Base-by-base conservation (phyloP, 2,113 vertebrate species). In the Nymphicus hollandicus region DNA sequence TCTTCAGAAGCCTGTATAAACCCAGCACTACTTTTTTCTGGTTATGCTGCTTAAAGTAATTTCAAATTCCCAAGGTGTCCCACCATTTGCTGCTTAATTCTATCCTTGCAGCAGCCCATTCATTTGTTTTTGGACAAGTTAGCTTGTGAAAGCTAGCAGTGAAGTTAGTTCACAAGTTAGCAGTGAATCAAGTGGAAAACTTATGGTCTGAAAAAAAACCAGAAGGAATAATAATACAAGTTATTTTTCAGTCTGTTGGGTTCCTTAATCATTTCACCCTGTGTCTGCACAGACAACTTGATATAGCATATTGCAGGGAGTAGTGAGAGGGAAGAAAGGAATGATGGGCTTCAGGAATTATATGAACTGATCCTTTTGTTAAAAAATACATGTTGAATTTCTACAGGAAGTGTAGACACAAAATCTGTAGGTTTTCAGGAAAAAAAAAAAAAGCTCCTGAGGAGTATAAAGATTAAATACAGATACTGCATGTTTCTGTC, bases 151-250 rank as follows among this genome's bases (percentile, higher is more conserved):
- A n/a, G n/a, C n/a, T n/a, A n/a, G n/a, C n/a, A n/a, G n/a, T n/a
- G n/a, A n/a, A n/a, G n/a, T n/a, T n/a, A n/a, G n/a, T n/a, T n/a
- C n/a, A n/a, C n/a, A n/a, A n/a, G n/a, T n/a, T n/a, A n/a, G n/a
- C n/a, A 49, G 24, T 55, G 23, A 49, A 82, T 82, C n/a, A 78
- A 37, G 9, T 49, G 39, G n/a, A 66, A 82, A 82, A 77, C 23
- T 33, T 28, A 33, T 0, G 0, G 11, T 49, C 11, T 53, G 44
- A 18, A 35, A 24, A 37, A 47, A 52, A 66, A 41, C 35, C 49
- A 63, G 31, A 29, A 37, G 6, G 31, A 49, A 58, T 89, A 63
- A 74, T 19, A 64, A 71, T 37, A 35, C 10, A 71, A 16, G 9
- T 68, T 84, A 44, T 63, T 88, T 68, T 79, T 66, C 29, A 49